Evolutionary conservation across 30 jellyfish, hydroid and myxozoan genomes (phyloP).

Genomic region (Pseudorhiza aurosa): DNA sequence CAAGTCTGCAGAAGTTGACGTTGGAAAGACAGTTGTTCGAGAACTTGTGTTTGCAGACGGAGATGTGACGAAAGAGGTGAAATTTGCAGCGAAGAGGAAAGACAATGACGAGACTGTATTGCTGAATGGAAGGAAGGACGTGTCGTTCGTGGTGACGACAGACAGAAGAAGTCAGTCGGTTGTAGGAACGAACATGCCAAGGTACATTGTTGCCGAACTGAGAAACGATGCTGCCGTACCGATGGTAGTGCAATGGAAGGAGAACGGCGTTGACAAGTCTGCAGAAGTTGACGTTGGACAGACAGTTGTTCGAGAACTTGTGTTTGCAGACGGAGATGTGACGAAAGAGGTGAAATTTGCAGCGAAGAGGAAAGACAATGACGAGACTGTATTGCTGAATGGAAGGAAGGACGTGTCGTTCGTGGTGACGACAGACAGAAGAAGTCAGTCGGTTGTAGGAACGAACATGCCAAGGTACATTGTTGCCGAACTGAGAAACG

Average conservation of each 20-base stretch:
- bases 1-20: not conserved
- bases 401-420: slow-evolving; percentile 1
- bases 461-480: not conserved
- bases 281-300: not conserved
- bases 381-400: not conserved
- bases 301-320: not conserved
- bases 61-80: not conserved
- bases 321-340: not conserved
- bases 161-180: slow-evolving; percentile 1
- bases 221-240: not conserved
- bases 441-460: not conserved
- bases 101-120: not conserved
- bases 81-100: slow-evolving; percentile 15
- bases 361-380: slow-evolving; percentile 14
- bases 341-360: slow-evolving; percentile 1
- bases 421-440: not conserved
- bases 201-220: not conserved
- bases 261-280: slow-evolving; percentile 3
- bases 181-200: not conserved
- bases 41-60: slow-evolving; percentile 2
- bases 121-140: slow-evolving; percentile 5
- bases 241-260: not conserved
- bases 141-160: not conserved
- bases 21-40: not conserved
- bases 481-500: not conserved